A percentile compares a stretch with the other conserved stretches of the same genome.
phyloP scores from a whole-genome alignment of 2,113 vertebrate species.

The Oxygymnocypris stewartii region DNA sequence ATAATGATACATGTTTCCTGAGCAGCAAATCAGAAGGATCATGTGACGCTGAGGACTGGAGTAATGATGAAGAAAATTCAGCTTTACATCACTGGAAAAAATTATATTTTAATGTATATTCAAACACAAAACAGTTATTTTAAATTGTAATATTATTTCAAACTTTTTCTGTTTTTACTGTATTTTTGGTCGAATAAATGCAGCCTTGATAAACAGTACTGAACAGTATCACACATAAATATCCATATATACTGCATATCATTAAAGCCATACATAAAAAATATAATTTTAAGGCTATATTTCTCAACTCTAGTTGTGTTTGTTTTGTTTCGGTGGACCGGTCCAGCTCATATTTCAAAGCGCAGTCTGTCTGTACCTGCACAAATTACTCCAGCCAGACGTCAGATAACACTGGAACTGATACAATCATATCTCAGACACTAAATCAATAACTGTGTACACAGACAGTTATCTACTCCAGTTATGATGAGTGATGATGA shows the following conservation, averaged over 20 bases:
- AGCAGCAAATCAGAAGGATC: too few species aligned
- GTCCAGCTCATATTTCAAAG: neutral
- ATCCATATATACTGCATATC: too few species aligned
- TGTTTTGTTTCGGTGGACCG: neutral
- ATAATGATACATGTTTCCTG: too few species aligned
- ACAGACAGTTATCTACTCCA: neutral
- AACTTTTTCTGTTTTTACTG: neutral
- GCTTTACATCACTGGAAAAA: neutral
- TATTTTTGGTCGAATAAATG: too few species aligned
- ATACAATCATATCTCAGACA: constrained; percentile 5
- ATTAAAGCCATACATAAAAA: too few species aligned
- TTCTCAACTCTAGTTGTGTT: neutral
- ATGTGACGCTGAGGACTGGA: neutral
- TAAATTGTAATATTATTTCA: neutral
- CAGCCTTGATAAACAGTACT: too few species aligned
- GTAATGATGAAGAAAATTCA: neutral
- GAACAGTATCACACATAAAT: too few species aligned
- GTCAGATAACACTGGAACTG: neutral
- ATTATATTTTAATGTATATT: neutral
- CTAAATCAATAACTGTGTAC: constrained; percentile 15
- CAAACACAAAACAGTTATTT: too few species aligned
- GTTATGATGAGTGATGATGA: neutral
- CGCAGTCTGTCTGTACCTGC: neutral
- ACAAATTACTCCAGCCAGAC: neutral
- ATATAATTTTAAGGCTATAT: neutral